Evolutionary conservation across 1,140 invertebrate species (phyloP).

Genomic region (Alviniconcha marisindica): DNA sequence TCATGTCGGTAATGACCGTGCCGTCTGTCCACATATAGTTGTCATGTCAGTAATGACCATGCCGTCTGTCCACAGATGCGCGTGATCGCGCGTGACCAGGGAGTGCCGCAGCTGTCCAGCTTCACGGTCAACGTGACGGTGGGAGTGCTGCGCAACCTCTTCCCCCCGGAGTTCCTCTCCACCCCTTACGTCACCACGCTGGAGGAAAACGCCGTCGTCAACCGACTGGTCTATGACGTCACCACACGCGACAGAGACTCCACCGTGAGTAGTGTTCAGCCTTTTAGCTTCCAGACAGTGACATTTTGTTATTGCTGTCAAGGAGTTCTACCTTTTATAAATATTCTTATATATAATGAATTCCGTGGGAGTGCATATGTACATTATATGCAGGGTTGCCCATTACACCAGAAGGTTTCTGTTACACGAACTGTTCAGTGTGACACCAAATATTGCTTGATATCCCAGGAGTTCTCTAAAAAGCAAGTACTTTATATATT

Average conservation of each 20-base stretch:
- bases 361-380: too few relatives aligned
- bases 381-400: too few relatives aligned
- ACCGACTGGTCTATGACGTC: slow-evolving; percentile 46
- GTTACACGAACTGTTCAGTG: too few relatives aligned
- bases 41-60: not conserved
- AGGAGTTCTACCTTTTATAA: too few relatives aligned
- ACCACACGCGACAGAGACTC: slow-evolving; percentile 56
- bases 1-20: too few relatives aligned
- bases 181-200: slow-evolving; percentile 43
- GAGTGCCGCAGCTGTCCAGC: slow-evolving; percentile 49
- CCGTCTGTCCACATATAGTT: slow-evolving; percentile 57
- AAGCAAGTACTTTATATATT: too few relatives aligned
- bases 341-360: not conserved
- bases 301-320: not conserved
- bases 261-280: slow-evolving; percentile 50
- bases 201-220: slow-evolving; percentile 29
- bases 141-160: slow-evolving; percentile 56
- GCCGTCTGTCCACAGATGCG: slow-evolving; percentile 47
- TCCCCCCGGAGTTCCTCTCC: slow-evolving; percentile 58
- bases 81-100: slow-evolving; percentile 57
- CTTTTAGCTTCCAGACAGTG: too few relatives aligned
- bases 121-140: slow-evolving; percentile 53
- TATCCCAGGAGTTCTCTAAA: too few relatives aligned
- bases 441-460: too few relatives aligned
- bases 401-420: too few relatives aligned